A percentile compares a stretch with the other conserved stretches of the same genome.
Evolutionary conservation across 2,113 vertebrate species (phyloP).

Genomic region (Athene noctua): DNA sequence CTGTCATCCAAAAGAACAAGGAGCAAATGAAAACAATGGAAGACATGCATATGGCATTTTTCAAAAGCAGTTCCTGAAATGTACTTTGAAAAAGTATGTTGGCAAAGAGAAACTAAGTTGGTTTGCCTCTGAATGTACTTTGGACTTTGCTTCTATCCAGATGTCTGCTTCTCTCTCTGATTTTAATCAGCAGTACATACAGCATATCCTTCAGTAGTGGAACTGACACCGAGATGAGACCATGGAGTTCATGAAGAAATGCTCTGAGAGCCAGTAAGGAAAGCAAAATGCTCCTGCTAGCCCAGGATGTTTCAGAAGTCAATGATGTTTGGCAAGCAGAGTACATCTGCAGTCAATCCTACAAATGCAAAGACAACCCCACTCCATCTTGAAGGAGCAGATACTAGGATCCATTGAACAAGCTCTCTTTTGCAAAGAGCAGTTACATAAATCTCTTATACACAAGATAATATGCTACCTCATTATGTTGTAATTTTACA

Average conservation of each 20-base stretch:
- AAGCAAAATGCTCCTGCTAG: neutral
- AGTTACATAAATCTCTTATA: neutral
- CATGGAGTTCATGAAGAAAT: neutral
- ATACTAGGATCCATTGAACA: neutral
- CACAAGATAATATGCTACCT: neutral
- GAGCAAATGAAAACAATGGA: neutral
- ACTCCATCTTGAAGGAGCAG: neutral
- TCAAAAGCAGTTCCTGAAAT: neutral
- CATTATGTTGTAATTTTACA: neutral
- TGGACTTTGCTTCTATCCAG: slow-evolving; percentile 5
- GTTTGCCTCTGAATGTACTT: neutral
- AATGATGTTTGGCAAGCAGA: neutral
- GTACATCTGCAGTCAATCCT: neutral
- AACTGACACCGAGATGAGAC: neutral
- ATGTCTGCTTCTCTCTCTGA: neutral
- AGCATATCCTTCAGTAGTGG: neutral
- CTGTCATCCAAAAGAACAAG: neutral
- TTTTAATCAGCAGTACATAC: neutral
- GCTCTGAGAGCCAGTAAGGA: neutral
- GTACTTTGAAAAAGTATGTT: neutral
- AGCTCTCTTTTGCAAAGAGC: neutral
- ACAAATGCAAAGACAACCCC: neutral
- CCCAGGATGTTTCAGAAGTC: neutral
- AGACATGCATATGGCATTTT: neutral
- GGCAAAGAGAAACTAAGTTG: neutral